Evolutionary conservation across 2,888 invertebrate genomes (phyloP), one percentile per base, ranked within the genome.

Genomic region (Leptopterna dolabrata): DNA sequence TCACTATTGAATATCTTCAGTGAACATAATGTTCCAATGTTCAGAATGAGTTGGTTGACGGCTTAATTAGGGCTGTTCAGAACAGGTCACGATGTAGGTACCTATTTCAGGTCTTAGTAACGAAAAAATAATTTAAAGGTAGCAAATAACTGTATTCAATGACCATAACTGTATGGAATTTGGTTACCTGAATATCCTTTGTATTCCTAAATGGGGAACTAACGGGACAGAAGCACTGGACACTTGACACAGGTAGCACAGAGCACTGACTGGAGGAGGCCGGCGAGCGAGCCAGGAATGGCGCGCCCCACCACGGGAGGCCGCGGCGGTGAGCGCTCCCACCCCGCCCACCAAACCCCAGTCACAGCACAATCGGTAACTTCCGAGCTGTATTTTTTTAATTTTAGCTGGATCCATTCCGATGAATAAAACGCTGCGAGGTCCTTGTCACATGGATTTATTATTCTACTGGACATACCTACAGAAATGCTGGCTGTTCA

Each of bases 191-290:
- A 43, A 78, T 45, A 45, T 24, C 45, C 78, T 78, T 78, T 0
- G 45, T 78, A 78, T 78, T 78, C 78, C 78, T 45, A 78, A 41
- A 45, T 27, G 19, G 24, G 63, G 24, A 63, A 63, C 2, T 36
- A 36, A 63, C 63, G 24, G 45, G 14, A 27, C 14, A 24, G 41
- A 78, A 9, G 45, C 78, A 78, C 78, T 13, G 19, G 78, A 78
- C 78, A 78, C 78, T 78, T 63, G 45, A 78, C 78, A 78, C 78
- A 78, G 45, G 78, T 78, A 78, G 78, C 78, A 78, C 78, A 78
- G 45, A 45, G 45, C 78, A 78, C 78, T 78, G 78, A 78, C 78
- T 78, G 78, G 78, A 78, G 73, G 0, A 30, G 19, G 78, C 78
- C 78, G 78, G 78, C 43, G 43, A 78, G 78, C 78, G 41, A 45